phyloP scores from a whole-genome alignment of 2,888 invertebrate species.

The Acanthosepion lycidas region DNA sequence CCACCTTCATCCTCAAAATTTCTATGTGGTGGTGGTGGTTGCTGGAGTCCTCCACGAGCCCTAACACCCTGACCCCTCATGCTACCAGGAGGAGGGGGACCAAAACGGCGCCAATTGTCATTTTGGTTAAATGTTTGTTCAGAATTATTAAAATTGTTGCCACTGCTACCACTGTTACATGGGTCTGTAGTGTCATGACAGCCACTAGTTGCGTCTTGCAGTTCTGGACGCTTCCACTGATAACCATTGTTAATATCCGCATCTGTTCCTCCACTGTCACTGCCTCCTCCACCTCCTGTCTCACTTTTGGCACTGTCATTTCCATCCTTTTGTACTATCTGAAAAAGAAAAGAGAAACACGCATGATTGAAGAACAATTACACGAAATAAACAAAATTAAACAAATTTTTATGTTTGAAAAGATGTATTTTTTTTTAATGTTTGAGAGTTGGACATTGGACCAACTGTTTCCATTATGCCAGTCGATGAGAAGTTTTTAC shows the following conservation, averaged over 20 bases:
- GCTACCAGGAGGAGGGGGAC: background rate
- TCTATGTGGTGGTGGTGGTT: background rate
- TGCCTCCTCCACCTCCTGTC: background rate
- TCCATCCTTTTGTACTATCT: slow-evolving; percentile 36
- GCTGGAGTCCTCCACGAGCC: background rate
- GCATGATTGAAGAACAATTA: no score
- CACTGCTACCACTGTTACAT: background rate
- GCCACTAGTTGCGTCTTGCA: background rate
- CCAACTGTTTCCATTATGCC: no score
- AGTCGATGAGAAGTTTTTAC: no score
- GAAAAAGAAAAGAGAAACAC: background rate
- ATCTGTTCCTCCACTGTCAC: background rate
- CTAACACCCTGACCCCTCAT: slow-evolving; percentile 5
- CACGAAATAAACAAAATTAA: no score
- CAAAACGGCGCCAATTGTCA: background rate
- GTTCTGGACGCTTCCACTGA: background rate
- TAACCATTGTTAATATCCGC: background rate
- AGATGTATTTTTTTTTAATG: no score
- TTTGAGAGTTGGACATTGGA: no score
- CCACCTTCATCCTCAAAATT: slow-evolving; percentile 35
- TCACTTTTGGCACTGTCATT: background rate
- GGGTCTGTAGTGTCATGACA: background rate
- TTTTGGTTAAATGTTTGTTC: background rate
- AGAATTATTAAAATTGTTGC: background rate
- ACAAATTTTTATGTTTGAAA: no score